Evolutionary conservation across 2,888 invertebrate species (phyloP), one percentile per base, ranked within the genome.

Genomic region (Stenotaenia linearis): DNA sequence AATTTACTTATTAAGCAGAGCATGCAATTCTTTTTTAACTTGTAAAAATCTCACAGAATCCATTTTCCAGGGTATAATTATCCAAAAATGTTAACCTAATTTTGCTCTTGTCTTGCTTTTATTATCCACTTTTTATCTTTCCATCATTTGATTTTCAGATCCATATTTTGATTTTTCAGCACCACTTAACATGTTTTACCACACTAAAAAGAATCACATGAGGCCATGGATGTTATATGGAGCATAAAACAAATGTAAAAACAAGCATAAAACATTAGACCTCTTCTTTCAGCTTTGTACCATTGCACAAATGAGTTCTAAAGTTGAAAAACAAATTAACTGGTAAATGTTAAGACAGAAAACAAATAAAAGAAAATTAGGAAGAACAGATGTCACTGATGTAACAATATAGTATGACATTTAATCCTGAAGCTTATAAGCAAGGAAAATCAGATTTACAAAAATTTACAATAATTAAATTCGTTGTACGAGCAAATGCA

Each of bases 111-210:
- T 21, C 18, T 56, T 56, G n/a, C n/a, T 21, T 45, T 56, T 5
- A 56, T 5, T 21, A 9, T 18, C 6, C 18, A 15, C 18, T 56
- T 56, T 56, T 18, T 5, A 56, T 56, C 56, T 56, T 4, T 25
- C 1, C 1, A 18, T 69, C 10, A 28, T 69, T 69, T 69, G 25
- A 69, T 69, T 69, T 69, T 69, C 9, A 69, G 69, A 69, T 69
- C 69, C 28, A 69, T 25, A 69, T 10, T 69, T 69, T 69, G 69
- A 69, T 69, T 69, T 69, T 69, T 69, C 69, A 69, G 69, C 69
- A 25, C 25, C 69, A 69, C n/a, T 69, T 69, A 1, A 69, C n/a
- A 15, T 69, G 56, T 56, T 56, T 40, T 15, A 12, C 15, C n/a
- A n/a, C n/a, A n/a, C n/a, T n/a, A n/a, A n/a, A 40, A 37, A 9